Evolutionary conservation across 2,113 vertebrate genomes (phyloP), one percentile per base, ranked within the genome.

Genomic region (Phalacrocorax carbo): DNA sequence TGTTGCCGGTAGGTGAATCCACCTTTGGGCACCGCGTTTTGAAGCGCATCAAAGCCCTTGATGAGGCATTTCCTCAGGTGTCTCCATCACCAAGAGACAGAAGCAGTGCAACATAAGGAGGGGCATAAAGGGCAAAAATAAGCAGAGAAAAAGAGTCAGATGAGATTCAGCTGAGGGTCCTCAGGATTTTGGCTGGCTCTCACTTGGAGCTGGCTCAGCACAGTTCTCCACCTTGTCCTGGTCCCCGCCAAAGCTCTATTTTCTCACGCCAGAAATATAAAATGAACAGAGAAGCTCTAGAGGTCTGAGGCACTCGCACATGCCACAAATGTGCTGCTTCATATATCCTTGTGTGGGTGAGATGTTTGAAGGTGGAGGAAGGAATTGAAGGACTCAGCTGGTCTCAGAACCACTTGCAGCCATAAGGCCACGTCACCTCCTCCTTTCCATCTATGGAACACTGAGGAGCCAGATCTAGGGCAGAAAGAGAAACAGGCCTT

Each of bases 1-100:
- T 18, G 61, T 17, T 75, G 30, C 44, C 4, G 1, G 42, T 10
- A 30, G 49, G n/a, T 23, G 29, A 23, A 80, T 34, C 25, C 27
- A 0, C 51, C 40, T 46, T 65, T 3, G 0, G 42, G 15, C 5
- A 60, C 22, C 20, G 15, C 15, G 2, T 42, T 14, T 3, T 13
- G 49, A 52, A 76, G 62, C 7, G 44, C 79, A 40, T 57, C 26
- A 5, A 3, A 89, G 68, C 32, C 49, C 27, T 57, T 29, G 36
- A 1, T 11, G 18, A 3, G 18, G 15, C 38, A 46, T 79, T 80
- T 62, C 42, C 40, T 92, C 72, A 20, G 30, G 46, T 82, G 23
- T 9, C 20, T 77, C 51, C 30, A 36, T 14, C 18, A 25, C 29
- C 46, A 23, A 11, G 49, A 44, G 11, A 3, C 26, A 73, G 68